These are phyloP conservation scores for Rhinolophus sinicus DNA, from an alignment of 2,113 vertebrate genomes.

Conservation along the genomic window DNA sequence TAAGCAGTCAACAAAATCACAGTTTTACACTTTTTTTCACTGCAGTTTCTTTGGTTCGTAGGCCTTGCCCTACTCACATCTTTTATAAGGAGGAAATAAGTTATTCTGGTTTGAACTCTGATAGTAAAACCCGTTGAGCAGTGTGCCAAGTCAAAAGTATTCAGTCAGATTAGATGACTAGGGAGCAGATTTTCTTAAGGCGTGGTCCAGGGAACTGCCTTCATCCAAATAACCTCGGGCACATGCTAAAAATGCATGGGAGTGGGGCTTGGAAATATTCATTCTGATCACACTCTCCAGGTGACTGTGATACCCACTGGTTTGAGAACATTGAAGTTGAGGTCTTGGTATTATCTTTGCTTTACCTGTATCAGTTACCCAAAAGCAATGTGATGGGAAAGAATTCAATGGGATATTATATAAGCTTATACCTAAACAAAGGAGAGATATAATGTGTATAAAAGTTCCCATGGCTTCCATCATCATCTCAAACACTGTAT, in stretches of 20 bases:
- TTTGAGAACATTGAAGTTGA: neutral
- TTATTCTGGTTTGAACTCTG: neutral
- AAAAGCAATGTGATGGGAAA: neutral
- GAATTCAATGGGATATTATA: neutral
- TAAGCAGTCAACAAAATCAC: neutral
- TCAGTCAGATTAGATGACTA: neutral
- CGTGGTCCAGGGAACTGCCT: neutral
- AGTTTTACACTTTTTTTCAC: neutral
- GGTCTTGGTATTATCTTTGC: neutral
- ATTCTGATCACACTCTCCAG: neutral
- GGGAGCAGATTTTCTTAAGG: neutral
- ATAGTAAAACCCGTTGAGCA: neutral
- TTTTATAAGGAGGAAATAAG: conserved; percentile 20
- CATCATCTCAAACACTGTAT: neutral
- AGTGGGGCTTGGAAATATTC: neutral
- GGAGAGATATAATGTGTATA: neutral
- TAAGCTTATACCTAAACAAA: neutral
- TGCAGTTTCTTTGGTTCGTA: neutral
- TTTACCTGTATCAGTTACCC: neutral
- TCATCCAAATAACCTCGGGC: neutral
- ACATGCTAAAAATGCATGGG: neutral
- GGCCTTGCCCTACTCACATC: neutral
- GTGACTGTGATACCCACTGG: neutral
- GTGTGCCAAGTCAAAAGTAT: neutral
- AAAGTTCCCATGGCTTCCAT: neutral